A percentile compares a stretch with the other conserved stretches of the same genome.
Conservation (phyloP, 2,888 invertebrate species). For the Nemotelus nigrinus region DNA sequence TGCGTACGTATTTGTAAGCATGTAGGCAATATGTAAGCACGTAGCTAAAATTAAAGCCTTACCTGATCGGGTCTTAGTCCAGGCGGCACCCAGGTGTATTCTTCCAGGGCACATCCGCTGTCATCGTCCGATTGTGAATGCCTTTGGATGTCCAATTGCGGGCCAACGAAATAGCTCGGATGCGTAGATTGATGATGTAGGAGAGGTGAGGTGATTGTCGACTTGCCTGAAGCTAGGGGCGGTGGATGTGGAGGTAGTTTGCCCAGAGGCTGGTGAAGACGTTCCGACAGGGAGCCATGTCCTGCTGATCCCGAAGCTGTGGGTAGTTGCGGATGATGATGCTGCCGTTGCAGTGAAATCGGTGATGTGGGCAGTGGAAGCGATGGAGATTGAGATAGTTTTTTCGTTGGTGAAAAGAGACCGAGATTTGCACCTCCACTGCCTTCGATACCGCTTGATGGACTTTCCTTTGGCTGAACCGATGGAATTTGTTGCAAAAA, state of each 20-base stretch:
- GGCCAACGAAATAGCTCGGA: slow-evolving; percentile 60
- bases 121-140: slow-evolving; percentile 97
- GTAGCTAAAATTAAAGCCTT: slow-evolving; percentile 55
- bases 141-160: slow-evolving; percentile 76
- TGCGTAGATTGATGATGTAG: slow-evolving; percentile 60
- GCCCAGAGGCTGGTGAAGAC: slow-evolving; percentile 46
- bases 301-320: slow-evolving; percentile 44
- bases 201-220: slow-evolving; percentile 62
- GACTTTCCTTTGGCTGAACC: slow-evolving; percentile 48
- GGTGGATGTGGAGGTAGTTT: slow-evolving; percentile 49
- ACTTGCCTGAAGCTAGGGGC: slow-evolving; percentile 38
- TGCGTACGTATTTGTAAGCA: too few species aligned
- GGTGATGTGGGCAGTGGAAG: slow-evolving; percentile 60
- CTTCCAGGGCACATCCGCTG: slow-evolving; percentile 97
- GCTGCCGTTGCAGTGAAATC: slow-evolving; percentile 61
- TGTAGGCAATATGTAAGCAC: too few species aligned
- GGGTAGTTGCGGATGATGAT: slow-evolving; percentile 50
- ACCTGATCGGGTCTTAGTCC: slow-evolving; percentile 97
- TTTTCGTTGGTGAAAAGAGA: slow-evolving; percentile 53
- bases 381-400: slow-evolving; percentile 21
- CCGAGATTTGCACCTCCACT: slow-evolving; percentile 57
- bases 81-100: slow-evolving; percentile 98
- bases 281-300: neutral
- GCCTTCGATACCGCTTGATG: slow-evolving; percentile 25
- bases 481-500: slow-evolving; percentile 52